Evolutionary conservation across 2,113 vertebrate species (phyloP), one percentile per base, ranked within the genome.

Genomic region (Cranoglanis bouderius): DNA sequence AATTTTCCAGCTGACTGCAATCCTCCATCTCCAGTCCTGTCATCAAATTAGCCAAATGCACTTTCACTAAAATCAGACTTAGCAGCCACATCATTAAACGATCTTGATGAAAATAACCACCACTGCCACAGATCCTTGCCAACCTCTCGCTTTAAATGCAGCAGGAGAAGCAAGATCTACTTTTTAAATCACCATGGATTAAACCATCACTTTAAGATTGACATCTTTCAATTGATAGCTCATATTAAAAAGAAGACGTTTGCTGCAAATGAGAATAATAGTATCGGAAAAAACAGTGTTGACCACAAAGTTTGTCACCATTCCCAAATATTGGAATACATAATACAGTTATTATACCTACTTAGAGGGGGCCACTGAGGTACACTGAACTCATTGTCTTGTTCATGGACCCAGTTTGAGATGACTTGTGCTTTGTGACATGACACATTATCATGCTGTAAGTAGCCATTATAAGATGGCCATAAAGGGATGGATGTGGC

Each of bases 1-100:
- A 82, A 82, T 57, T 82, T 57, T 82, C 51, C 80, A 82, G 80
- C 80, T 82, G 80, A 82, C 80, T 82, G 53, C 51, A 38, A 38
- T 57, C 49, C 51, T 81, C 46, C 26, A 80, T 80, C 77, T 80
- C 16, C 78, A 35, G 49, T 81, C 77, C 77, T 80, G 77, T 80
- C 78, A 32, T 81, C 49, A 55, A 81, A 70, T 85, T 70, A 35
- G 63, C 65, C 63, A 74, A 74, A 55, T 55, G 46, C 65, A 53
- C 65, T 70, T 85, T 18, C 61, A 70, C 63, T 85, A 32, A 85
- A 67, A 70, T 53, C 24, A 26, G 65, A 70, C 43, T 70, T 70
- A 85, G 40, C 84, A 72, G 84, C 14, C 84, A 26, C 21, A 85
- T 67, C 43, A 85, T 70, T n/a, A 46, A 67, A 49, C 24, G 32